Percentiles rank a stretch among this genome's conserved stretches.
These are phyloP conservation scores for Lepus europaeus DNA, from an alignment of 2,113 vertebrate genomes.

Conservation along the genomic window DNA sequence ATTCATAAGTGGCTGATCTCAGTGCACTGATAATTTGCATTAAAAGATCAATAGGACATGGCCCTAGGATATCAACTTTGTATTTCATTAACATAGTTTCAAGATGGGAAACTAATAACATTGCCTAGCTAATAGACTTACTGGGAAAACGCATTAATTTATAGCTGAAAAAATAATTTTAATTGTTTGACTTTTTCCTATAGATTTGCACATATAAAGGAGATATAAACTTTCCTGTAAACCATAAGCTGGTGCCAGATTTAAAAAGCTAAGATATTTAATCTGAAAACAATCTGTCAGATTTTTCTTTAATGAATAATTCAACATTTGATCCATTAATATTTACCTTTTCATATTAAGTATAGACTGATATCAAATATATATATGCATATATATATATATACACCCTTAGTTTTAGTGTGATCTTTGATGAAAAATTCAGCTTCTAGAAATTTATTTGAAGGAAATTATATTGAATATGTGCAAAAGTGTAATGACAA, in stretches of 20 bases:
- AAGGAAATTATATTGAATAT: conserved; percentile 46
- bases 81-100: conserved; percentile 67
- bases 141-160: conserved; percentile 62
- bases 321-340: conserved; percentile 58
- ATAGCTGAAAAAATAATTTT: conserved; percentile 21
- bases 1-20: conserved; percentile 1
- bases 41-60: conserved; percentile 71
- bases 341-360: conserved; percentile 73
- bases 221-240: conserved; percentile 46
- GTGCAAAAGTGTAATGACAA: not conserved
- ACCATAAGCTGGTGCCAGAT: not conserved
- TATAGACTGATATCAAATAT: conserved; percentile 50
- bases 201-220: conserved; percentile 47
- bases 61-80: not conserved
- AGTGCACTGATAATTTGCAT: conserved; percentile 60
- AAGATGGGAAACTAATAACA: conserved; percentile 58
- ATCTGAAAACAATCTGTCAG: conserved; percentile 42
- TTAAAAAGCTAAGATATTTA: conserved; percentile 49
- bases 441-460: conserved; percentile 33
- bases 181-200: not conserved
- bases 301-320: conserved; percentile 73
- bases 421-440: conserved; percentile 34
- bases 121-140: conserved; percentile 56
- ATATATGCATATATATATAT: not conserved
- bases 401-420: not conserved